Evolutionary conservation across 2,888 invertebrate species (phyloP), one percentile per base, ranked within the genome.

Genomic region (Tuberolachnus salignus): DNA sequence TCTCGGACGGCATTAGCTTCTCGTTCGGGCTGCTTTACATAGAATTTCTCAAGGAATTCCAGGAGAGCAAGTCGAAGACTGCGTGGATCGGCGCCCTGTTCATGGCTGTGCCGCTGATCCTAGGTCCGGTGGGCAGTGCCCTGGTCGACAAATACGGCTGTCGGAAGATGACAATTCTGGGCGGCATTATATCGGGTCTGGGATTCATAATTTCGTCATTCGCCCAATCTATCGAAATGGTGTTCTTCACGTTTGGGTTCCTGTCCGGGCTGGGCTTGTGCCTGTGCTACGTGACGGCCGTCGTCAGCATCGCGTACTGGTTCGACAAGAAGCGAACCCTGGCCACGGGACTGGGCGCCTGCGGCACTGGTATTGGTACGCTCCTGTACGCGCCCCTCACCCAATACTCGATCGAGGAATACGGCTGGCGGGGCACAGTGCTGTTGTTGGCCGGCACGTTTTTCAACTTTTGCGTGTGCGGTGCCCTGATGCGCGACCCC

Each of bases 1-100:
- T 97, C 69, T 94, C 95, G 55, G 97, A 97, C 85, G 97, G 97
- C 0, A 91, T 97, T 80, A 94, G 94, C 71, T 95, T 97, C 85
- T 94, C 95, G 1, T 97, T 97, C 85, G 98, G 97, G 0, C 87
- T 97, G 21, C 88, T 97, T 11, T 95, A 93, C 84, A 91, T 93
- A 0, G 92, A 95, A 84, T 91, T 97, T 83, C 87, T 94, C 64
- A 88, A 90, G 66, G 92, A 94, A 84, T 97, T 95, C 85, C 87
- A 89, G 80, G 92, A 92, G 46, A 92, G 92, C 59, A 93, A 94
- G 83, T 91, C 94, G 8, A 92, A 91, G 64, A 96, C 97, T 0
- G 92, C 96, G 1, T 93, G 94, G 92, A 93, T 96, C 81, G 95
- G 95, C 1, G 94, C 94, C 72, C 86, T 97, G 19, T 95, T 97